These are phyloP conservation scores for Amiota mariae DNA, from an alignment of 2,888 invertebrate genomes.

Conservation along the genomic window DNA sequence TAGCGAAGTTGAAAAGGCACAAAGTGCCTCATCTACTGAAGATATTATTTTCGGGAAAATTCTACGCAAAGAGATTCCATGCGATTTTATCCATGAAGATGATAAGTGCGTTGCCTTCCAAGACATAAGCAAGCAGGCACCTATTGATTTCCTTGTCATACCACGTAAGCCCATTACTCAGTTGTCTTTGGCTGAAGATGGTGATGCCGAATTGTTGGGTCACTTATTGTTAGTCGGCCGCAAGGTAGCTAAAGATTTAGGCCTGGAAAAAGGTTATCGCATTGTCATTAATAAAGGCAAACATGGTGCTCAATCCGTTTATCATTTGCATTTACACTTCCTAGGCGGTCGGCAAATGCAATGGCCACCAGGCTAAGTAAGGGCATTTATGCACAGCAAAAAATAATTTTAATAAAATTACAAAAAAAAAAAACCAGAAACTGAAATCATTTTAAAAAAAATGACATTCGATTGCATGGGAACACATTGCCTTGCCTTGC, in stretches of 20 bases:
- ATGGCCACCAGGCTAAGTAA: conserved; percentile 98
- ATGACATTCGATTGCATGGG: too few species aligned
- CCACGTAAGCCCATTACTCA: conserved; percentile 91
- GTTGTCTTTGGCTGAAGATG: conserved; percentile 84
- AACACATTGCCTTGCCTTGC: too few species aligned
- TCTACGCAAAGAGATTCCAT: conserved; percentile 93
- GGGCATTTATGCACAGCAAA: background rate
- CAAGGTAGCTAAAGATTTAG: conserved; percentile 85
- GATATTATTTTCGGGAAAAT: conserved; percentile 98
- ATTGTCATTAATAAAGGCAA: conserved; percentile 94
- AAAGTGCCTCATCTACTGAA: conserved; percentile 78
- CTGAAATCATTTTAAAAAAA: too few species aligned
- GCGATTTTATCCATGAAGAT: conserved; percentile 94
- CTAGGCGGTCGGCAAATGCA: conserved; percentile 93
- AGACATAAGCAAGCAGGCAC: conserved; percentile 94
- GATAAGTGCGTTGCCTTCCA: conserved; percentile 96
- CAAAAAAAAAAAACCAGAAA: too few species aligned
- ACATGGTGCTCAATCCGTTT: conserved; percentile 94
- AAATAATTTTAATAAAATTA: background rate
- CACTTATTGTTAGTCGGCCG: conserved; percentile 88
- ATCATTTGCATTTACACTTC: conserved; percentile 95
- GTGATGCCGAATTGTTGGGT: conserved; percentile 80
- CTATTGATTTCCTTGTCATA: conserved; percentile 94
- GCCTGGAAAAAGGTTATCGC: conserved; percentile 87
- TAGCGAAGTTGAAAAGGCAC: conserved; percentile 85